Evolutionary conservation across 2,113 vertebrate genomes (phyloP), one percentile per base, ranked within the genome.

Genomic region (Chionomys nivalis): DNA sequence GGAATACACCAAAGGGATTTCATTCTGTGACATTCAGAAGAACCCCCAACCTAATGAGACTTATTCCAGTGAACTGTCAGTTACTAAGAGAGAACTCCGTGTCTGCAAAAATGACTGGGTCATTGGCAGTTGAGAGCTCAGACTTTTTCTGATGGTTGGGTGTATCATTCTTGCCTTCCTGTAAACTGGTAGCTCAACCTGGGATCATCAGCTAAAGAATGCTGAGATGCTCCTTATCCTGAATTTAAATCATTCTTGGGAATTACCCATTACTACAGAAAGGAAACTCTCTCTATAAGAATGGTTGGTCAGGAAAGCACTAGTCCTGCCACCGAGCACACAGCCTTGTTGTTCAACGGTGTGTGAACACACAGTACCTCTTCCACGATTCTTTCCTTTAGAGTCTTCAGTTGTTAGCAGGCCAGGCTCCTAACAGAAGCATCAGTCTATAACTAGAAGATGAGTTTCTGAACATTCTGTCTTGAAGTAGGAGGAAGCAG

Each of bases 81-180:
- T 91, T 94, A 58, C 73, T 55, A 90, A 93, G 36, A 70, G 72
- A 93, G 70, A 88, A 52, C 12, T 24, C 11, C 1, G 33, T 61
- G 17, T 70, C 88, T 90, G 68, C 55, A 79, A 58, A 94, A 94
- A 89, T 82, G 55, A 61, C 52, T 39, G 36, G 17, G n/a, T 78
- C 55, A 31, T 23, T 78, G 77, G 81, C 33, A 66, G 14, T 2
- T 28, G 68, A 83, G 42, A 93, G 1, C 44, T 87, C 21, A 8
- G 1, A 7, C 13, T 78, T 68, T 42, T 65, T 39, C 31, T 28
- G 14, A 39, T 26, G 10, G 19, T 4, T 86, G n/a, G 11, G 58
- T 39, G 28, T 58, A 93, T 87, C 7, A 39, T 8, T 33, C 8
- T 24, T 52, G 6, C 47, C 76, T 92, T 47, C 78, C 66, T n/a